These are phyloP conservation scores for Cerastoderma edule DNA, from an alignment of 2,888 invertebrate genomes.

Conservation along the genomic window DNA sequence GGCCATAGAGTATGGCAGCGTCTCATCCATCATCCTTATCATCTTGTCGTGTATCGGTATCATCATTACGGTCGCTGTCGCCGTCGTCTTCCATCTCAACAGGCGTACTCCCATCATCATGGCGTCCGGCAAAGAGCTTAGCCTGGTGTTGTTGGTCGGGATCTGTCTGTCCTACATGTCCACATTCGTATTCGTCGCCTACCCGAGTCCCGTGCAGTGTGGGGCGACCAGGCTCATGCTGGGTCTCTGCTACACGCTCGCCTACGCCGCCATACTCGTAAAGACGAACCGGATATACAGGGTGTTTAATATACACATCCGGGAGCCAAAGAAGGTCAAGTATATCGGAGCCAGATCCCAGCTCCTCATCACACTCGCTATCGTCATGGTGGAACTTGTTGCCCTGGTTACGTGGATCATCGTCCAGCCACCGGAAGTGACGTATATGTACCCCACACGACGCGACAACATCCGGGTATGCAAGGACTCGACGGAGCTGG, in stretches of 20 bases:
- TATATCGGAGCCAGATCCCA: constrained; percentile 84
- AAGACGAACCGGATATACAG: constrained; percentile 86
- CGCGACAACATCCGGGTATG: constrained; percentile 80
- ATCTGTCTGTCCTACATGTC: constrained; percentile 85
- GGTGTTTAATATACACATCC: constrained; percentile 84
- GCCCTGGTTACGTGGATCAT: constrained; percentile 85
- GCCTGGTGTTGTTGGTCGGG: constrained; percentile 85
- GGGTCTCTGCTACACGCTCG: constrained; percentile 86
- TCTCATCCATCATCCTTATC: constrained; percentile 84
- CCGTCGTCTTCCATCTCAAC: constrained; percentile 85
- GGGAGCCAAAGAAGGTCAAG: constrained; percentile 83
- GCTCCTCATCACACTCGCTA: constrained; percentile 85
- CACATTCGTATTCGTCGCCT: constrained; percentile 85
- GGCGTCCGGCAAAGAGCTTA: constrained; percentile 86
- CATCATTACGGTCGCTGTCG: constrained; percentile 84
- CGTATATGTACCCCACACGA: constrained; percentile 78
- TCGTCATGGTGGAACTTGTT: constrained; percentile 84
- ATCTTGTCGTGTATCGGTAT: constrained; percentile 84
- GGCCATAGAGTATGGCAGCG: constrained; percentile 84
- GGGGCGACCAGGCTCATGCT: constrained; percentile 85
- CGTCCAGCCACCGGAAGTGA: constrained; percentile 84
- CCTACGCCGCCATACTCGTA: constrained; percentile 86
- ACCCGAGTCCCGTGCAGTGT: constrained; percentile 85
- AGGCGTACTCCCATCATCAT: constrained; percentile 86
- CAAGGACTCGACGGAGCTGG: constrained; percentile 84